These are phyloP conservation scores for Zaprionus camerounensis DNA, from an alignment of 1,140 invertebrate genomes.

Conservation along the genomic window DNA sequence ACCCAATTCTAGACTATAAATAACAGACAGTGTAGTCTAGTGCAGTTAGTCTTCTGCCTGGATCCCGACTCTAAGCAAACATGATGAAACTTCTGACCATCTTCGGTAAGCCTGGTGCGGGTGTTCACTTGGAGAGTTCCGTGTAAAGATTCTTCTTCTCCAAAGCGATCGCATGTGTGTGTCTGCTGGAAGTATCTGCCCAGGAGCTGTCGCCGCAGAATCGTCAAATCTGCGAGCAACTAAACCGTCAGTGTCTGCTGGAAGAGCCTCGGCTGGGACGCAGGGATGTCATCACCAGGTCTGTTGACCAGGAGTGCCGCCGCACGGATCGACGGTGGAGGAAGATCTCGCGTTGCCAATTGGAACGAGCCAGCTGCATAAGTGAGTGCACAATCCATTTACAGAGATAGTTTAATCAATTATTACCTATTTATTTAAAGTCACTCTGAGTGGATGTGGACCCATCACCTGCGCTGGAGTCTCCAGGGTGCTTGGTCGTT, in stretches of 20 bases:
- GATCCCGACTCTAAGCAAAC: slow-evolving; percentile 16
- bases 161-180: slow-evolving; percentile 51
- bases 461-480: slow-evolving; percentile 47
- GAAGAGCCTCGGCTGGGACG: slow-evolving; percentile 25
- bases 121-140: background rate
- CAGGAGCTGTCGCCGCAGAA: slow-evolving; percentile 28
- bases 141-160: background rate
- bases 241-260: slow-evolving; percentile 14
- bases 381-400: slow-evolving; percentile 9
- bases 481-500: background rate
- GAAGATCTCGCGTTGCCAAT: slow-evolving; percentile 48
- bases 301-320: slow-evolving; percentile 46
- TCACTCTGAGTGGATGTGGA: slow-evolving; percentile 16
- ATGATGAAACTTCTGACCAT: slow-evolving; percentile 54
- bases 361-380: slow-evolving; percentile 51
- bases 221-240: slow-evolving; percentile 14
- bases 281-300: slow-evolving; percentile 31
- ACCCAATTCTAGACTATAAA: slow-evolving; percentile 26
- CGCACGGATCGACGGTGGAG: slow-evolving; percentile 7
- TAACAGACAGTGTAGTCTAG: background rate
- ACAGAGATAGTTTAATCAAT: background rate
- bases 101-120: slow-evolving; percentile 47
- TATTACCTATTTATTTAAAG: slow-evolving; percentile 5
- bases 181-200: slow-evolving; percentile 16
- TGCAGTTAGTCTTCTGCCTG: background rate